Percentiles rank a stretch among this genome's conserved stretches.
These are phyloP conservation scores for Cheiracanthium punctorium DNA, from an alignment of 2,888 invertebrate species.

Conservation along the genomic window DNA sequence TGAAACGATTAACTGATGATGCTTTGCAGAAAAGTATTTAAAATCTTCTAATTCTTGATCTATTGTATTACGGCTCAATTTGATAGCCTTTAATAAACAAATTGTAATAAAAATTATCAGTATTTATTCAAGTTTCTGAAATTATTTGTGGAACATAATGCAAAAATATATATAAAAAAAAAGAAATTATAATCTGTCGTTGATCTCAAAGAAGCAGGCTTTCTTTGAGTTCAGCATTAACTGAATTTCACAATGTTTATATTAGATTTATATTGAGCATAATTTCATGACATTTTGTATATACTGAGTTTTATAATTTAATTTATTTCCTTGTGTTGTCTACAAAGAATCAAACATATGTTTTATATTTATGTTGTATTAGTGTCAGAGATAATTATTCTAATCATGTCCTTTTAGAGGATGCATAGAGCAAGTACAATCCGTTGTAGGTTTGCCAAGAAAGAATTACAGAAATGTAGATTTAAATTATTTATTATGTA, in stretches of 20 bases:
- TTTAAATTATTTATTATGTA: not conserved
- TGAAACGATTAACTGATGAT: no score
- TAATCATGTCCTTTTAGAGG: not conserved
- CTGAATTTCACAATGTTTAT: not conserved
- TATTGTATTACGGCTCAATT: no score
- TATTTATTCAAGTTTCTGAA: no score
- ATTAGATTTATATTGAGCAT: conserved; percentile 11
- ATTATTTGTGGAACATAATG: not conserved
- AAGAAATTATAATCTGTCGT: not conserved
- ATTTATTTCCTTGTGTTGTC: conserved; percentile 64
- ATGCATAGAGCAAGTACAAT: not conserved
- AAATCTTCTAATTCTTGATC: no score
- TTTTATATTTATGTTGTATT: conserved; percentile 55
- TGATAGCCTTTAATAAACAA: no score
- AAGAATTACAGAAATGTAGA: not conserved
- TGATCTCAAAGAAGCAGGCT: conserved; percentile 36
- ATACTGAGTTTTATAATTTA: conserved; percentile 61
- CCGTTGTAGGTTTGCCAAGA: not conserved
- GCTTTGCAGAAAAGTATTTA: no score
- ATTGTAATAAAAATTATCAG: no score
- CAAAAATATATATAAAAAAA: no score
- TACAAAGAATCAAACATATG: conserved; percentile 49
- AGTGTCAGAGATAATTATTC: conserved; percentile 3
- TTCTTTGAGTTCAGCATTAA: not conserved
- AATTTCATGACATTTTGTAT: conserved; percentile 42